Conservation (phyloP, 2,888 invertebrate genomes). For the Nomada lathburiana region DNA sequence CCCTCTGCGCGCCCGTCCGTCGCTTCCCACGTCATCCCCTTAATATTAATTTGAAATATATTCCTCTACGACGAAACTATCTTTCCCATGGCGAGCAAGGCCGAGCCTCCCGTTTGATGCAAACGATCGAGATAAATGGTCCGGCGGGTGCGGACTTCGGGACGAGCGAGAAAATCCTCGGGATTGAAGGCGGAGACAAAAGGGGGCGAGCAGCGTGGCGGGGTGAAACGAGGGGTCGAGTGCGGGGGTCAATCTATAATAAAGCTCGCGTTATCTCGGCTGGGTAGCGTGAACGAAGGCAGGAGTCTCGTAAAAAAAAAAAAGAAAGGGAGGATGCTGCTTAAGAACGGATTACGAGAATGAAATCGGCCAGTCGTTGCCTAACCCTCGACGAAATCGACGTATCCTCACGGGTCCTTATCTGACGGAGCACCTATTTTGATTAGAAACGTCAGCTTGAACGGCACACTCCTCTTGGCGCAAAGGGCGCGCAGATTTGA, state of each 20-base stretch:
- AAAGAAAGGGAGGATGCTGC: slow-evolving; percentile 75
- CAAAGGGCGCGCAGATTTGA: background rate
- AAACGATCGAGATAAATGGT: slow-evolving; percentile 83
- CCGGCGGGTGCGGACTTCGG: slow-evolving; percentile 69
- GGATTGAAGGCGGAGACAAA: slow-evolving; percentile 67
- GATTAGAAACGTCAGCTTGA: slow-evolving; percentile 25
- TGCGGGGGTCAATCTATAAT: slow-evolving; percentile 83
- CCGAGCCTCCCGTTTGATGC: slow-evolving; percentile 74
- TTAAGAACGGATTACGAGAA: slow-evolving; percentile 83
- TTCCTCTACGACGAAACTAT: background rate
- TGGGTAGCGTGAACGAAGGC: slow-evolving; percentile 78
- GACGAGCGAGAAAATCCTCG: slow-evolving; percentile 64
- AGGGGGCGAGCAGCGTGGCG: slow-evolving; percentile 63
- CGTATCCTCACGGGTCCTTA: slow-evolving; percentile 36
- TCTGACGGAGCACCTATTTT: slow-evolving; percentile 37
- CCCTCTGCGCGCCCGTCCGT: no score
- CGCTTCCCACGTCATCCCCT: no score
- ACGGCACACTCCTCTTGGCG: background rate
- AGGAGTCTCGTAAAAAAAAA: slow-evolving; percentile 80
- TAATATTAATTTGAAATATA: no score
- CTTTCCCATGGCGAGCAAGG: slow-evolving; percentile 32
- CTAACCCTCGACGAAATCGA: slow-evolving; percentile 53
- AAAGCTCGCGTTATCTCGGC: slow-evolving; percentile 81
- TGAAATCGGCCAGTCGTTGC: slow-evolving; percentile 77
- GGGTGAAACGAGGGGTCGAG: slow-evolving; percentile 76